Base-by-base conservation (phyloP, 1,140 invertebrate genomes). In the Drosophila teissieri region DNA sequence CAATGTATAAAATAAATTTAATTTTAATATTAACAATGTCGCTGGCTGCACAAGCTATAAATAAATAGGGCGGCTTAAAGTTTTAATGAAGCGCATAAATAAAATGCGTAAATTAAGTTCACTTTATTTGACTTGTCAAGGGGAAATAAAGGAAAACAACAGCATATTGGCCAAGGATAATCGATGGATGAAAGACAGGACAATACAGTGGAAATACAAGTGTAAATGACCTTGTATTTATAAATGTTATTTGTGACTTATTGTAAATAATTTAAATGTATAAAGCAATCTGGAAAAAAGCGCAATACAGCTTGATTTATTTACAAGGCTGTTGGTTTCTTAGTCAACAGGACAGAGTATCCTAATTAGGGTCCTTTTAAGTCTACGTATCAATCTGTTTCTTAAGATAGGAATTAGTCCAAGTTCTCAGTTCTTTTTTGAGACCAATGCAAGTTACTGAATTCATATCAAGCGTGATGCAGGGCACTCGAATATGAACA, bases 21-120 rank as follows among this genome's bases (percentile, higher is more conserved):
- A 89, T 85, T 78, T 84, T 73, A 77, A 84, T 83, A 82, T 82
- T 84, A 85, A 84, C 65, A 64, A 80, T 70, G 60, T 54, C 39
- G 68, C 44, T 34, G 52, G 14, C 34, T 11, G 48, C 64, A 36
- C 67, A 65, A 24, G 31, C 64, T 37, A 68, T 88, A 89, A 88
- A 89, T 88, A 88, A 84, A 31, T 31, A 31, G 70, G 77, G 57
- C 52, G 64, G 80, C 76, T 89, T 88, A 88, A 89, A 89, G 52
- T 78, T 89, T 88, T 89, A 89, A 88, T 88, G 84, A 80, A 88
- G 84, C 80, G 84, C 68, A 84, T 88, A 88, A 88, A 89, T 88
- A 84, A 89, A 89, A 80, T 80, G 57, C 34, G 72, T 46, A 89
- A 84, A 89, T 88, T 80, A 89, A 88, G 72, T 80, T 79, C 56